phyloP scores from a whole-genome alignment of 2,797 vertebrate genomes.

The Acrossocheilus fasciatus region DNA sequence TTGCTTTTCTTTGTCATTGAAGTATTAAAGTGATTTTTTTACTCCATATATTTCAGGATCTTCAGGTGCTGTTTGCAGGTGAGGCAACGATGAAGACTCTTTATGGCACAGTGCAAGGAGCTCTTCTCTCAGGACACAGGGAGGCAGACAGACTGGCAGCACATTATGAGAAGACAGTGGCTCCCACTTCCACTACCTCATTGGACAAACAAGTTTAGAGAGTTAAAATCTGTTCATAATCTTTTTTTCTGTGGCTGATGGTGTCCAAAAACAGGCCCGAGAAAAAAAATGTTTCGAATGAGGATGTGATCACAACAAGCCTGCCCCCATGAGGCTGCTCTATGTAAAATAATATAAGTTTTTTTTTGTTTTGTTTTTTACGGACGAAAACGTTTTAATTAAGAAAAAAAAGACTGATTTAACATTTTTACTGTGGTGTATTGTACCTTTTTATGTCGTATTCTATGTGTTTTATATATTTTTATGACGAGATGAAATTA shows the following conservation, averaged over 20 bases:
- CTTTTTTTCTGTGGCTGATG: background rate
- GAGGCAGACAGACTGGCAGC: constrained; percentile 65
- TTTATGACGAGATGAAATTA: background rate
- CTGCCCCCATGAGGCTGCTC: background rate
- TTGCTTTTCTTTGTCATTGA: background rate
- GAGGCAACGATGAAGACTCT: constrained; percentile 64
- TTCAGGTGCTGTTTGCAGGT: constrained; percentile 66
- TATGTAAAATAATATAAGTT: background rate
- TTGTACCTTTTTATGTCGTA: background rate
- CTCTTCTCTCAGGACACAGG: constrained; percentile 62
- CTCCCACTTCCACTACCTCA: constrained; percentile 12
- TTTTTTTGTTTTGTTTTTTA: background rate
- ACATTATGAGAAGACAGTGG: constrained; percentile 42
- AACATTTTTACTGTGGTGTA: background rate
- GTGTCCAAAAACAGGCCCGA: background rate
- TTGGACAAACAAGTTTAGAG: constrained; percentile 20
- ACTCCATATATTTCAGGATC: constrained; percentile 54
- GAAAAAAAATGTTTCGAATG: too few species aligned
- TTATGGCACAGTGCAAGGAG: constrained; percentile 67
- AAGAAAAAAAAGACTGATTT: background rate
- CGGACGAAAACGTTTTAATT: background rate
- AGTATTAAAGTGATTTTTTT: background rate
- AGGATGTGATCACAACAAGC: background rate
- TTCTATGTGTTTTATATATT: background rate
- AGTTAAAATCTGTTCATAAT: background rate